Evolutionary conservation across 2,888 invertebrate genomes (phyloP), one percentile per base, ranked within the genome.

Genomic region (Camptogramma bilineatum): DNA sequence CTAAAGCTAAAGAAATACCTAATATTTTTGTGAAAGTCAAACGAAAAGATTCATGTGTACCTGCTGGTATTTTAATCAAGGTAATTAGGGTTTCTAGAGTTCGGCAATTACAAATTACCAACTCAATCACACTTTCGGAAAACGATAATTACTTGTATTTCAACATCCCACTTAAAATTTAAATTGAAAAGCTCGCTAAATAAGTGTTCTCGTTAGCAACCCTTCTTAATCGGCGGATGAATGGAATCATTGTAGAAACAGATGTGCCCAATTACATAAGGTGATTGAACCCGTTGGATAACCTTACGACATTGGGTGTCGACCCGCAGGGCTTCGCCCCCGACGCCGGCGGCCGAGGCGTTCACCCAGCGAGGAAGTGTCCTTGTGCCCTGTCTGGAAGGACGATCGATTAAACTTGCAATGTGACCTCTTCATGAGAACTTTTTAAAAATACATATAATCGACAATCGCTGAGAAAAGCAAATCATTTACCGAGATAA

Each of bases 231-330:
- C 62, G 62, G 64, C 65, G 54, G 58, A 68, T 73, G 72, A 72
- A 73, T 62, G 72, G 64, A 70, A 62, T 63, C 71, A 68, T 74
- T 75, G 68, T 70, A 60, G 69, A 63, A 69, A 68, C 70, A 71
- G 73, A 66, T 74, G 68, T 61, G 56, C 58, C 68, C 64, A 72
- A 72, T 75, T 73, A 63, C 66, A 56, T 63, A 44, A 75, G 79
- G 79, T 80, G 69, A 68, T 73, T 75, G 81, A 74, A 75, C 80
- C 69, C 73, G 61, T 73, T 73, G 76, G 73, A 77, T 73, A 82
- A 79, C 81, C 82, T 78, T 66, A 73, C 74, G 82, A 81, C 82
- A 77, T 81, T 80, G 77, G 74, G 82, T 79, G 79, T 77, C 78
- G 82, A 80, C 82, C 81, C 72, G 62, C 63, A 72, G 76, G 75